phyloP scores from a whole-genome alignment of 2,888 invertebrate species.

The Epicampocera succincta region DNA sequence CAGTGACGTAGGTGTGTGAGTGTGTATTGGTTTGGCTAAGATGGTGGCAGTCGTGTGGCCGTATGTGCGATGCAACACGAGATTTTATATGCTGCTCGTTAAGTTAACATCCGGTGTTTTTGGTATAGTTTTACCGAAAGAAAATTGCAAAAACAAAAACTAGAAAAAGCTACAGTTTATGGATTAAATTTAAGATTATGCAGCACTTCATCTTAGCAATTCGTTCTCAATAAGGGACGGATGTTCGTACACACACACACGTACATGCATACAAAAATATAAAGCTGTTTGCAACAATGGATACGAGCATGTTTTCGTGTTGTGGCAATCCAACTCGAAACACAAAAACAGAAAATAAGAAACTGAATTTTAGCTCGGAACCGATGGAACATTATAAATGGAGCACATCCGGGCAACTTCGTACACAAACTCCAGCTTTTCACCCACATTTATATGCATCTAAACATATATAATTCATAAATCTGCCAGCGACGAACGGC shows the following conservation, averaged over 20 bases:
- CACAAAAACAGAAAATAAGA: conserved; percentile 28
- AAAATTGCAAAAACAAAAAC: conserved; percentile 33
- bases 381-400: conserved; percentile 67
- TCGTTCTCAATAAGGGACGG: conserved; percentile 38
- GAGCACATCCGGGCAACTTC: conserved; percentile 64
- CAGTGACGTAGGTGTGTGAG: neutral
- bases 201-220: conserved; percentile 59
- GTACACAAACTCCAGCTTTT: conserved; percentile 54
- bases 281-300: neutral
- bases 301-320: neutral
- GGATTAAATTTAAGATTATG: conserved; percentile 64
- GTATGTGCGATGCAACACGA: no score
- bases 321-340: conserved; percentile 35
- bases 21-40: neutral
- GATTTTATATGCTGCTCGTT: conserved; percentile 33
- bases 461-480: conserved; percentile 40
- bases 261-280: neutral
- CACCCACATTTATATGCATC: conserved; percentile 42
- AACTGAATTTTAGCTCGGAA: conserved; percentile 58
- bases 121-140: conserved; percentile 42
- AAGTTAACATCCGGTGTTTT: conserved; percentile 57
- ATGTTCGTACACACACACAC: neutral
- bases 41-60: no score
- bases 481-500: neutral
- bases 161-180: conserved; percentile 40